These are phyloP conservation scores for Gopherus flavomarginatus DNA, from an alignment of 2,113 vertebrate species.

Conservation along the genomic window DNA sequence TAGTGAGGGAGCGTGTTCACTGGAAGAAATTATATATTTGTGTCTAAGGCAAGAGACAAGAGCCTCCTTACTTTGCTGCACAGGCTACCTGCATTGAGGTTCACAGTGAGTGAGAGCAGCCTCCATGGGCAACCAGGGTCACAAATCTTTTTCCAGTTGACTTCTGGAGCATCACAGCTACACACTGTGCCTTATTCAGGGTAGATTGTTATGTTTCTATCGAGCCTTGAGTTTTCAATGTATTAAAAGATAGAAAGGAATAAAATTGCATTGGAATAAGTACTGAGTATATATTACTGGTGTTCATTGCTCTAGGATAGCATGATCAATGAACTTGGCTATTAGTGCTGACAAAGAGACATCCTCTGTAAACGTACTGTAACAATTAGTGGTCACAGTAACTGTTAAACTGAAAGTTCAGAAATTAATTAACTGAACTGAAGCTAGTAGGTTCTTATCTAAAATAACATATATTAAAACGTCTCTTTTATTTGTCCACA, in stretches of 20 bases:
- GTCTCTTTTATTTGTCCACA: not conserved
- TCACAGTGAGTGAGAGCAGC: not conserved
- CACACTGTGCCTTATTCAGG: not conserved
- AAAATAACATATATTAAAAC: not conserved
- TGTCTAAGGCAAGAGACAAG: not conserved
- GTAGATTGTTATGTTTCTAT: not conserved
- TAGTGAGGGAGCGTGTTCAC: not conserved
- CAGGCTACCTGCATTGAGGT: not conserved
- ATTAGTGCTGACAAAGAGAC: not conserved
- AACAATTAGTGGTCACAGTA: not conserved
- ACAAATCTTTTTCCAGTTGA: not conserved
- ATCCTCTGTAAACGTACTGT: not conserved
- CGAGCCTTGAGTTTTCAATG: not conserved
- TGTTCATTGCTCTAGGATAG: not conserved
- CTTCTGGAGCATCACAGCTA: not conserved
- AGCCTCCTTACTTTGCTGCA: not conserved
- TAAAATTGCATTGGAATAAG: rapidly evolving
- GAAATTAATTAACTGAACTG: not conserved
- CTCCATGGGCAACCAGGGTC: not conserved
- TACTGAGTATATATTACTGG: not conserved
- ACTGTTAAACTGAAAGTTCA: not conserved
- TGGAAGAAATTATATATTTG: not conserved
- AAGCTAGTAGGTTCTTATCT: not conserved
- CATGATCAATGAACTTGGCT: not conserved
- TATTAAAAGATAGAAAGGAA: not conserved